Base-by-base conservation (phyloP, 2,113 vertebrate genomes). In the Phrynosoma platyrhinos region DNA sequence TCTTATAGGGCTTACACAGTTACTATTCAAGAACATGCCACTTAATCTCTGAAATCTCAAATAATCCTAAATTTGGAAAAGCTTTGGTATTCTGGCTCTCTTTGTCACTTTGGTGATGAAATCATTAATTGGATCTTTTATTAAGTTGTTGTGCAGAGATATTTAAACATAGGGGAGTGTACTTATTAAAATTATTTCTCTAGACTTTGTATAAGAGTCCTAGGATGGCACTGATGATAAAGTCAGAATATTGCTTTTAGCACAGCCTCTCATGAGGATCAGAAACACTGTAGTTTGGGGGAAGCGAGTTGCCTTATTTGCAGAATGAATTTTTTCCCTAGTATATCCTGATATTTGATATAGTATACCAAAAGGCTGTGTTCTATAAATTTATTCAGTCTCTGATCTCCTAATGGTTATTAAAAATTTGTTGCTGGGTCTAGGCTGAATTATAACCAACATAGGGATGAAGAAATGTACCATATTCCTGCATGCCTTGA, bases 31-130 rank as follows among this genome's bases (percentile, higher is more conserved):
- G 32, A 55, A 40, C 88, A 40, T 74, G 0, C 14, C 84, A 20
- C 72, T n/a, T 84, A n/a, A 76, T 80, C 9, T 23, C 55, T 53
- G 55, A 55, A 53, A 89, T 53, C 75, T 74, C 81, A 42, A 21
- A 0, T 32, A 74, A 32, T 14, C 13, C 85, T 47, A 71, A 80
- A 30, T 88, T 91, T 58, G 79, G 77, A 58, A 82, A 83, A 77
- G 9, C 5, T 42, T 81, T 89, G 84, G 53, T 58, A 58, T 58
- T 80, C 6, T 80, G 16, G n/a, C n/a, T 80, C 20, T 32, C 16
- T 36, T 8, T 20, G 18, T 32, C 32, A 18, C 4, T 18, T 12
- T 47, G 12, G 27, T 25, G 42, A 20, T 9, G 25, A 27, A 79
- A 79, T 52, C 47, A 12, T 79, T n/a, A 27, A 79, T 55, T 55